Evolutionary conservation across 2,888 invertebrate genomes (phyloP).

Genomic region (Timandra comae): DNA sequence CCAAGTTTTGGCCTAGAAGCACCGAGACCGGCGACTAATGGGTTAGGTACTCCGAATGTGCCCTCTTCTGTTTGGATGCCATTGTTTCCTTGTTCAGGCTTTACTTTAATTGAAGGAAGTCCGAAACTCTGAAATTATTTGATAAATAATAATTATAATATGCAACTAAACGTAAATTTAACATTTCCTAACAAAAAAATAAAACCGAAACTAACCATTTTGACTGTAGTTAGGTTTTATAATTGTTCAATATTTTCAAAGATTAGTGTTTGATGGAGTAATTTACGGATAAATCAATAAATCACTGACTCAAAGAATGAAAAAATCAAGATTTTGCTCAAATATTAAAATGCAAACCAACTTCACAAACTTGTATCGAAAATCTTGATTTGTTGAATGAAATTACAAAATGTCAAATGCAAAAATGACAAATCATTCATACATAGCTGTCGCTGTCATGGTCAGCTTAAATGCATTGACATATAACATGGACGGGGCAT

Average conservation of each 20-base stretch:
- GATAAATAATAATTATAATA: constrained; percentile 1
- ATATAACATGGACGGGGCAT: no score
- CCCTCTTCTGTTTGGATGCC: constrained; percentile 67
- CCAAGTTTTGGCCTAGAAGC: constrained; percentile 71
- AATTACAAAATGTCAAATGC: constrained; percentile 16
- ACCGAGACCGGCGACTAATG: constrained; percentile 77
- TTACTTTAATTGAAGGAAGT: constrained; percentile 78
- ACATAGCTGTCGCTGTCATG: no score
- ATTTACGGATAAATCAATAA: no score
- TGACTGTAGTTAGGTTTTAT: constrained; percentile 10
- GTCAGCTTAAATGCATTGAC: no score
- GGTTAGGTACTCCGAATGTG: constrained; percentile 80
- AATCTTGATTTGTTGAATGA: no score
- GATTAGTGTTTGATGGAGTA: no score
- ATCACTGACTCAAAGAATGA: no score
- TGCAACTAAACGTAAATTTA: neutral
- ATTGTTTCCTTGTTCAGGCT: constrained; percentile 62
- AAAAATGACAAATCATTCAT: constrained; percentile 33
- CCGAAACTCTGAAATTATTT: constrained; percentile 78
- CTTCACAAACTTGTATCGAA: no score
- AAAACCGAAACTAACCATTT: constrained; percentile 26
- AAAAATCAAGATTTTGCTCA: no score
- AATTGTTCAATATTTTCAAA: no score
- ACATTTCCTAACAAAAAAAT: neutral
- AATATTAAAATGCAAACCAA: no score